Evolutionary conservation across 2,113 vertebrate species (phyloP), one percentile per base, ranked within the genome.

Genomic region (Cynopterus brachyotis): DNA sequence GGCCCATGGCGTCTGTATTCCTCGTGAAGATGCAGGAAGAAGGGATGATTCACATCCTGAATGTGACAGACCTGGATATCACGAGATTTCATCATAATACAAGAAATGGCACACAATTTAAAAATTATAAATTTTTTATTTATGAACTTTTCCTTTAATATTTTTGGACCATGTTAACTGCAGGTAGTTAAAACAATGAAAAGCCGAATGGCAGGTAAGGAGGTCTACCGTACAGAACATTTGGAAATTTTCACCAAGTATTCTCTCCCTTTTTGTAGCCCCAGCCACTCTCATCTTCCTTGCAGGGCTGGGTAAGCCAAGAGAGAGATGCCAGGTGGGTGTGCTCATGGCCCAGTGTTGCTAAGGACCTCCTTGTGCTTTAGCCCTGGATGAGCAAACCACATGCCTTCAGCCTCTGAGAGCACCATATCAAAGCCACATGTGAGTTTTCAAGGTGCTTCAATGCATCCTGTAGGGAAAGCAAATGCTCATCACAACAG

Each of bases 401-500:
- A 40, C 72, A 32, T 2, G 20, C 26, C 69, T 62, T 55, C 20
- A 35, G 22, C 19, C 42, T 76, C 84, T 42, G 20, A 89, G 47
- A 40, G 76, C 73, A 96, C 84, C 30, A 73, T 91, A 94, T 40
- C 81, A 97, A 96, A 81, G 40, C 75, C 67, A 69, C 32, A 86
- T 87, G 96, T 84, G 96, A 96, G 78, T 96, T 98, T 98, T 98
- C 95, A 97, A 97, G 97, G 95, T 97, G 93, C 97, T 98, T 97
- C 97, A 97, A 59, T 37, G 96, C 80, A 95, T 97, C 93, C 94
- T 97, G 66, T 91, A 95, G 94, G 94, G 76, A 98, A 98, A 98
- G 97, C 89, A 98, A 98, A 98, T 91, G 95, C 95, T 98, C 96
- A 98, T 98, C 98, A 97, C 97, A 98, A 98, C 97, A 96, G 72